phyloP scores from a whole-genome alignment of 2,888 invertebrate genomes.

The Apodemia duryi region DNA sequence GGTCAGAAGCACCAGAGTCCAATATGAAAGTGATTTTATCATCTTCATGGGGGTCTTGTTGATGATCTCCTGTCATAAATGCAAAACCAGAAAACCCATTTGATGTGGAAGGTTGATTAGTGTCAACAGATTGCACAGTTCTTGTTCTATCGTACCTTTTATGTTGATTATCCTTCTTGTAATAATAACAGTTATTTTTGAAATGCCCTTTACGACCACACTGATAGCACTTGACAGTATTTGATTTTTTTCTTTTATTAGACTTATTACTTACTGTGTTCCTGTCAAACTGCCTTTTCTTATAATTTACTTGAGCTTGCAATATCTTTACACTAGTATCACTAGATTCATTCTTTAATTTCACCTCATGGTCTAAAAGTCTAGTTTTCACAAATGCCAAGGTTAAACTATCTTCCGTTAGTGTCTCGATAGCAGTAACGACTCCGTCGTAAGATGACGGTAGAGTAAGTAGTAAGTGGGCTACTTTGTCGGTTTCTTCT shows the following conservation, averaged over 20 bases:
- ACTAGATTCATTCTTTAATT: conserved; percentile 26
- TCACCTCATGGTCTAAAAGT: conserved; percentile 35
- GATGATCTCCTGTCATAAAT: no score
- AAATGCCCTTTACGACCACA: conserved; percentile 13
- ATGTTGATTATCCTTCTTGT: no score
- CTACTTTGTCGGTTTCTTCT: conserved; percentile 44
- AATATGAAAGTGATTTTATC: not conserved
- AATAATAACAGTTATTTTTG: conserved; percentile 15
- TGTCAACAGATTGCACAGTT: not conserved
- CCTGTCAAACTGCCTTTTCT: not conserved
- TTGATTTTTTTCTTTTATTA: not conserved
- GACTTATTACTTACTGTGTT: not conserved
- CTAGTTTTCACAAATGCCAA: conserved; percentile 43
- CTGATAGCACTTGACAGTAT: conserved; percentile 11
- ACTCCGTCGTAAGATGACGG: conserved; percentile 44
- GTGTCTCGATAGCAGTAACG: conserved; percentile 45
- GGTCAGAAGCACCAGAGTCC: not conserved
- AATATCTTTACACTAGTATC: conserved; percentile 31
- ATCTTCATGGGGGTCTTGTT: not conserved
- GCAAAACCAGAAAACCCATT: not conserved
- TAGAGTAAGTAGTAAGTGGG: conserved; percentile 43
- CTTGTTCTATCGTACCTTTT: not conserved
- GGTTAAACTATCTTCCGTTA: no score
- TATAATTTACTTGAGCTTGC: no score
- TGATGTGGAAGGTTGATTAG: not conserved